Base-by-base conservation (phyloP, 2,888 invertebrate species). In the Alloscopus bannaensis region DNA sequence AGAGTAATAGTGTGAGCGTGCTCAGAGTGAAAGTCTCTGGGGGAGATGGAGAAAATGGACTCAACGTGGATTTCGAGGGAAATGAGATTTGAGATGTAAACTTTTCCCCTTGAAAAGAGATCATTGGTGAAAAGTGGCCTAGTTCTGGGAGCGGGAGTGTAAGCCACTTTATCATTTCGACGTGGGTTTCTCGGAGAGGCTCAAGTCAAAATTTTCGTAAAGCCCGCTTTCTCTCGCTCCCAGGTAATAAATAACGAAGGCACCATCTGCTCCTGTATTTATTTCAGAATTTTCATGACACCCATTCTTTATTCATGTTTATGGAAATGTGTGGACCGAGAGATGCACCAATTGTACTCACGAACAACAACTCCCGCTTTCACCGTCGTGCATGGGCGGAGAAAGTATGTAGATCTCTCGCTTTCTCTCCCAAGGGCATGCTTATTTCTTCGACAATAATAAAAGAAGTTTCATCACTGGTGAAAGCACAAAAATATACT, bases 231-330 rank as follows among this genome's bases (percentile, higher is more conserved):
- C n/a, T n/a, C n/a, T 52, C 31, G 47, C 50, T 66, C 36, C 68
- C 75, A 69, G 76, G 76, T 77, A 77, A 77, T 77, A 77, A 77
- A 77, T 77, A 69, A 77, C 75, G n/a, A n/a, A 47, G 69, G 69
- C 76, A 77, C 76, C 76, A 77, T 77, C 76, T 77, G 76, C 24
- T 22, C 22, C 36, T 42, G 62, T 68, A 77, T 77, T 76, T 62
- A 55, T 69, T 77, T 69, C 52, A 69, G 45, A 69, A 64, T 77
- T 77, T 69, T 69, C 76, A 77, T 77, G 76, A 69, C 73, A 66
- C 59, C 65, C 69, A 77, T 77, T 77, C 76, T 69, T 77, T 77
- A 77, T 77, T 77, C 76, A 77, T 77, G 76, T 55, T 77, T 77
- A 77, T 77, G 76, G 76, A 64, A 69, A 69, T 68, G 47, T 26